A percentile compares a stretch with the other conserved stretches of the same genome.
phyloP scores from a whole-genome alignment of 2,888 invertebrate genomes.

The Adelphocoris suturalis region DNA sequence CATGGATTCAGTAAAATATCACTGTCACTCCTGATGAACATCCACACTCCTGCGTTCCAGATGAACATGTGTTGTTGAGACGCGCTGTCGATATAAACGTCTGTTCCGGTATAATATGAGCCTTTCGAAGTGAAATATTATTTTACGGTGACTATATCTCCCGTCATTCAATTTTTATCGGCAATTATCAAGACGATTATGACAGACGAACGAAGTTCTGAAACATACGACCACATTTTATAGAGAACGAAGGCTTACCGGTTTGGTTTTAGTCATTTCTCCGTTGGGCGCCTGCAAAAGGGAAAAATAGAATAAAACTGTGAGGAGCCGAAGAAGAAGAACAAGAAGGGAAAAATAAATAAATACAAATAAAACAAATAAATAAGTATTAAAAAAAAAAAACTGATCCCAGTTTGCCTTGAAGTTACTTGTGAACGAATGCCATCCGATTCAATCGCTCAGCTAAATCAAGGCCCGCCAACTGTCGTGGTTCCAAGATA shows the following conservation, averaged over 20 bases:
- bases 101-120: neutral
- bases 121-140: conserved; percentile 9
- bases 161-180: conserved; percentile 26
- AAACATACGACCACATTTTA: conserved; percentile 41
- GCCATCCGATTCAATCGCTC: neutral
- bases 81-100: conserved; percentile 20
- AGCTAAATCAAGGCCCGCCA: neutral
- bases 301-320: neutral
- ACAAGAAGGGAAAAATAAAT: no score
- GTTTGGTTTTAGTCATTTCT: conserved; percentile 37
- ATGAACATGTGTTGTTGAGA: conserved; percentile 25
- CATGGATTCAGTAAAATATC: conserved; percentile 30
- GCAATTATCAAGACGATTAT: conserved; percentile 40
- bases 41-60: no score
- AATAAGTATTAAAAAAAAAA: neutral
- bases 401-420: conserved; percentile 19
- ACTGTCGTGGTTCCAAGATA: neutral
- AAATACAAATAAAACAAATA: no score
- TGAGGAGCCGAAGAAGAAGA: neutral
- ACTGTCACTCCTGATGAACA: conserved; percentile 42
- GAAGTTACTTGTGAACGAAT: neutral
- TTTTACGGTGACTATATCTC: neutral
- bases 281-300: conserved; percentile 45
- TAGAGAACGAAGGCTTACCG: conserved; percentile 48
- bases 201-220: neutral